A percentile compares a stretch with the other conserved stretches of the same genome.
Evolutionary conservation across 1,140 invertebrate species (phyloP).

Genomic region (Contarinia nasturtii): DNA sequence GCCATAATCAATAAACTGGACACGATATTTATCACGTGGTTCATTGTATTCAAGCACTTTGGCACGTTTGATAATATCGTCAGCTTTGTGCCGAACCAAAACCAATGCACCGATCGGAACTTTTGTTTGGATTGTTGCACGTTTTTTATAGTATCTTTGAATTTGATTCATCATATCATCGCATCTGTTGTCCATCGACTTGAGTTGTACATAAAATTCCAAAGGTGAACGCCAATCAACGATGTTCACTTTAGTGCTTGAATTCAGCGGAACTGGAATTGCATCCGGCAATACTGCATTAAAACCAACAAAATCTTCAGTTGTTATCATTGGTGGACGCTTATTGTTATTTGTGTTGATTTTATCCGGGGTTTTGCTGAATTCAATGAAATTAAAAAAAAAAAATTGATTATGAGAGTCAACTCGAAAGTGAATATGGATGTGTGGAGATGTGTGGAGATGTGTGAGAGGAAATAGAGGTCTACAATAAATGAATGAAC

Average conservation of each 20-base stretch:
- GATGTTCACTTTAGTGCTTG: slow-evolving; percentile 19
- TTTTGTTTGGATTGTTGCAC: slow-evolving; percentile 22
- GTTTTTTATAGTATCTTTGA: slow-evolving; percentile 38
- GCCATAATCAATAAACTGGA: slow-evolving; percentile 55
- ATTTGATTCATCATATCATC: slow-evolving; percentile 46
- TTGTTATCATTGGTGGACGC: too few species aligned
- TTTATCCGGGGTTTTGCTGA: too few species aligned
- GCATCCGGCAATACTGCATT: too few species aligned
- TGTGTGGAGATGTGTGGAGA: too few species aligned
- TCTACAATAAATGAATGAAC: too few species aligned
- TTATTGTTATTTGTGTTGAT: too few species aligned
- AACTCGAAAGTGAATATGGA: too few species aligned
- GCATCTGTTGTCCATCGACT: slow-evolving; percentile 31
- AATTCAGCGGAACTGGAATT: too few species aligned
- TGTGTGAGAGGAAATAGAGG: too few species aligned
- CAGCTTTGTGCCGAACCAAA: slow-evolving; percentile 44
- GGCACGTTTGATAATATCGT: slow-evolving; percentile 45
- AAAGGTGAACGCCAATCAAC: slow-evolving; percentile 45
- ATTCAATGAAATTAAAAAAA: too few species aligned
- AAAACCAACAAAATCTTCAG: too few species aligned
- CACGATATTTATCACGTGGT: slow-evolving; percentile 31
- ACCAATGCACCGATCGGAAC: slow-evolving; percentile 34
- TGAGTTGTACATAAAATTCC: slow-evolving; percentile 45
- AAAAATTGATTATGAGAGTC: too few species aligned
- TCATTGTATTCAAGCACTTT: slow-evolving; percentile 32